Percentiles rank a stretch among this genome's conserved stretches.
Conservation (phyloP, 2,113 vertebrate genomes). For the Paramormyrops kingsleyae region DNA sequence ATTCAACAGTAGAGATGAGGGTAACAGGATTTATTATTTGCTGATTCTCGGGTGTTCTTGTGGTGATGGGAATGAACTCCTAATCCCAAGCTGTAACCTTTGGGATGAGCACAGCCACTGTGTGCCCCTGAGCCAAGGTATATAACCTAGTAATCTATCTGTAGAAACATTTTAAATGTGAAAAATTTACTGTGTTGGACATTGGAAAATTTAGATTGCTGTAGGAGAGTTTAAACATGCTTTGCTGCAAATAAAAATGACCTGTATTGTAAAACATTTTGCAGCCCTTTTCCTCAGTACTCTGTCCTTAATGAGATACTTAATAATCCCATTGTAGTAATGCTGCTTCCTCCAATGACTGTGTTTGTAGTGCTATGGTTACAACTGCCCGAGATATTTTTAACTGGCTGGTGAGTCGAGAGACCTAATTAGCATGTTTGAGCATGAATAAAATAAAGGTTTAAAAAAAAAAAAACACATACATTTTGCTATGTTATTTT, state of each 20-base stretch:
- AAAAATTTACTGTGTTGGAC: background rate
- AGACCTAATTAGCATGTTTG: background rate
- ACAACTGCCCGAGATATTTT: background rate
- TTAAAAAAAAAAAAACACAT: background rate
- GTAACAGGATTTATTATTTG: background rate
- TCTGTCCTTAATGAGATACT: background rate
- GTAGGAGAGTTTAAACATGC: background rate
- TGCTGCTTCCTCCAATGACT: background rate
- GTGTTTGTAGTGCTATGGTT: background rate
- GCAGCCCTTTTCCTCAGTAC: background rate
- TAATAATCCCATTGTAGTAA: background rate
- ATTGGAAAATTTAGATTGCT: background rate
- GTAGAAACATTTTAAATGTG: background rate
- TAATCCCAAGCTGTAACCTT: background rate
- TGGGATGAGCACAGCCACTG: background rate
- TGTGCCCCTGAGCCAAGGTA: background rate
- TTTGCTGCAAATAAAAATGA: background rate
- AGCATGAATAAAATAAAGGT: background rate
- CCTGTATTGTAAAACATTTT: background rate
- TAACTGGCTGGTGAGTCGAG: background rate
- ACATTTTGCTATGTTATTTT: background rate
- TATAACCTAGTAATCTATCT: background rate
- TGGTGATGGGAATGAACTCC: background rate
- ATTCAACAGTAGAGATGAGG: background rate
- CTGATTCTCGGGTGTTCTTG: background rate